Evolutionary conservation across 1,140 invertebrate species (phyloP).

Genomic region (Aphidius gifuensis): DNA sequence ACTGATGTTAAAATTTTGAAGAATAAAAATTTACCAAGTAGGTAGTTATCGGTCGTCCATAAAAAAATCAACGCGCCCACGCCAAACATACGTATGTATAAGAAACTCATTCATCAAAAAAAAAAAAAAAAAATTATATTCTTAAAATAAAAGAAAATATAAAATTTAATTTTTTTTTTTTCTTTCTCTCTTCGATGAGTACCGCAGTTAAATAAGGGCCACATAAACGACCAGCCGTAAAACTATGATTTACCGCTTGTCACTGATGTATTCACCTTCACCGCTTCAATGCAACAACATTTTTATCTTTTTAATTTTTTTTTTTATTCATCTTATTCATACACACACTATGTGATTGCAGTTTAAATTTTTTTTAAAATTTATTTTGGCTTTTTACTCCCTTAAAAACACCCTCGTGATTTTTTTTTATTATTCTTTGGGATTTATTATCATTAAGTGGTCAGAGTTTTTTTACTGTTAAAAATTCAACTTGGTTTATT

Average conservation of each 20-base stretch:
- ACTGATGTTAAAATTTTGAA: not conserved
- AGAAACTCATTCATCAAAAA: slow-evolving; percentile 19
- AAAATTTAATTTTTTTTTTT: slow-evolving; percentile 13
- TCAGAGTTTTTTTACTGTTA: too few species aligned
- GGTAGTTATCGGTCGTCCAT: slow-evolving; percentile 28
- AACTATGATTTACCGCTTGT: slow-evolving; percentile 52
- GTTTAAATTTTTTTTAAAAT: not conserved
- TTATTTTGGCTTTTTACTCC: too few species aligned
- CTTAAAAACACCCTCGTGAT: too few species aligned
- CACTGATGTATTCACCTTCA: slow-evolving; percentile 41
- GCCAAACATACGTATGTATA: slow-evolving; percentile 20
- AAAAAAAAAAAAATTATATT: not conserved
- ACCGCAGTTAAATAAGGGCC: slow-evolving; percentile 42
- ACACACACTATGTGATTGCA: not conserved
- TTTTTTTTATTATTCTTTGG: too few species aligned
- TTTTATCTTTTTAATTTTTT: slow-evolving; percentile 12
- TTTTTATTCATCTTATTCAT: slow-evolving; percentile 14
- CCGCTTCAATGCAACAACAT: slow-evolving; percentile 8
- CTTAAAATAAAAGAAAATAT: slow-evolving; percentile 6
- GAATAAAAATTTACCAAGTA: not conserved
- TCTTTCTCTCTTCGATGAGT: slow-evolving; percentile 35
- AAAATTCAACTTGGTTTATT: too few species aligned
- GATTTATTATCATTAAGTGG: too few species aligned
- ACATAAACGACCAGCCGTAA: slow-evolving; percentile 47
- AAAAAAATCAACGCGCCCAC: slow-evolving; percentile 38